Percentiles rank a stretch among this genome's conserved stretches.
Evolutionary conservation across 2,888 invertebrate species (phyloP).

Genomic region (Poecilobothrus nobilitatus): DNA sequence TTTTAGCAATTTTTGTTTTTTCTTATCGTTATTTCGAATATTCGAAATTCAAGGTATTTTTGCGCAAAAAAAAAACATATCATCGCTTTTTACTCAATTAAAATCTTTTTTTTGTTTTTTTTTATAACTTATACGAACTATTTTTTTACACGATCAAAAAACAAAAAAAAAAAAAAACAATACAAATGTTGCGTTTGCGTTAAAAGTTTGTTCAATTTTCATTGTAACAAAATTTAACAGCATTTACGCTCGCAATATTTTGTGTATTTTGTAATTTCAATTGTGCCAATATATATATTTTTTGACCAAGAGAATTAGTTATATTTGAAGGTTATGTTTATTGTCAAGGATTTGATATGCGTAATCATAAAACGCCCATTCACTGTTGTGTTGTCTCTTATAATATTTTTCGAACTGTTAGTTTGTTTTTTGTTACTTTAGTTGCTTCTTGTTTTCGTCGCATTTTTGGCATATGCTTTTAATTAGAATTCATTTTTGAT

Average conservation of each 20-base stretch:
- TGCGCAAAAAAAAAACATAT: neutral
- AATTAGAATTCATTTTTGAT: no score
- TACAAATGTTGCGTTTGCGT: neutral
- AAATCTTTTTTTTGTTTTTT: neutral
- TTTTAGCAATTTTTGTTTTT: neutral
- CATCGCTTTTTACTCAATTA: neutral
- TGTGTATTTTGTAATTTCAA: no score
- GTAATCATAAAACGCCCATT: conserved; percentile 8
- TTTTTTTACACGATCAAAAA: neutral
- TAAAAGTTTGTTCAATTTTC: neutral
- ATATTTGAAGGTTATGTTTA: no score
- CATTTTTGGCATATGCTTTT: no score
- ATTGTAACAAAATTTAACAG: no score
- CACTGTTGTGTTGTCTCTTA: neutral
- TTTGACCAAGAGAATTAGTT: no score
- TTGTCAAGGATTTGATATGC: neutral
- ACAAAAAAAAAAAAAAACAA: no score
- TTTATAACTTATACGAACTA: neutral
- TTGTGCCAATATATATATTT: no score
- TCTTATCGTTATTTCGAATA: neutral
- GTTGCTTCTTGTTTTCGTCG: no score
- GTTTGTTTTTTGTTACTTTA: no score
- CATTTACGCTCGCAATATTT: no score
- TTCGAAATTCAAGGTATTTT: conserved; percentile 1
- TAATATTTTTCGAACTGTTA: no score